phyloP scores from a whole-genome alignment of 2,797 vertebrate genomes.

The Enoplosus armatus region DNA sequence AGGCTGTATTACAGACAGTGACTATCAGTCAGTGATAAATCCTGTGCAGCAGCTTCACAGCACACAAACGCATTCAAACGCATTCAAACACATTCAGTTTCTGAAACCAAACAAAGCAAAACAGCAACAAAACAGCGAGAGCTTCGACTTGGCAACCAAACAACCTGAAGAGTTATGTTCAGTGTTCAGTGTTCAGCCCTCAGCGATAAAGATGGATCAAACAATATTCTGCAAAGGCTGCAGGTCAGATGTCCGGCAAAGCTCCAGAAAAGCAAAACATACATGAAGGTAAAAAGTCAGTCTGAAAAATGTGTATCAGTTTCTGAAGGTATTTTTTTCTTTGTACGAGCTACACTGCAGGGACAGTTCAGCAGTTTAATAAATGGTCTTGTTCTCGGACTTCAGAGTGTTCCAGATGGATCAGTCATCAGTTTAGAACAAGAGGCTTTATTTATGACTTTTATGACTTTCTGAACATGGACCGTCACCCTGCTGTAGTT shows the following conservation, averaged over 20 bases:
- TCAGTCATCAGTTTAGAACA: neutral
- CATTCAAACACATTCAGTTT: neutral
- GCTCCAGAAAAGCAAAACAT: neutral
- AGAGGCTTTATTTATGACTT: too few relatives aligned
- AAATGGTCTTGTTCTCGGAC: neutral
- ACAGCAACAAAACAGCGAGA: neutral
- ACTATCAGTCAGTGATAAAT: neutral
- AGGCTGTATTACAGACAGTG: conserved; percentile 3
- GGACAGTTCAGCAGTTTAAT: neutral
- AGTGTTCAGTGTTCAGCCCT: neutral
- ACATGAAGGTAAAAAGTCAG: neutral
- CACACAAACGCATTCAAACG: neutral
- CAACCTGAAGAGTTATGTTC: neutral
- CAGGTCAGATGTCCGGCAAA: neutral
- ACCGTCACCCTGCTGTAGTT: neutral
- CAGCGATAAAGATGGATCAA: too few relatives aligned
- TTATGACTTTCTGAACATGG: neutral
- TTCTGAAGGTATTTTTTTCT: too few relatives aligned
- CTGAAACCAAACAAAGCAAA: neutral
- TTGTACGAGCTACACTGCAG: neutral
- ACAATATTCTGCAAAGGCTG: neutral
- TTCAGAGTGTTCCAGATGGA: neutral
- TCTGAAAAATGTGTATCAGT: neutral
- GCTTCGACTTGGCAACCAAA: neutral
- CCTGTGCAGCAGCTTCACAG: neutral